phyloP scores from a whole-genome alignment of 2,888 invertebrate species.

The Plebejus melissa region DNA sequence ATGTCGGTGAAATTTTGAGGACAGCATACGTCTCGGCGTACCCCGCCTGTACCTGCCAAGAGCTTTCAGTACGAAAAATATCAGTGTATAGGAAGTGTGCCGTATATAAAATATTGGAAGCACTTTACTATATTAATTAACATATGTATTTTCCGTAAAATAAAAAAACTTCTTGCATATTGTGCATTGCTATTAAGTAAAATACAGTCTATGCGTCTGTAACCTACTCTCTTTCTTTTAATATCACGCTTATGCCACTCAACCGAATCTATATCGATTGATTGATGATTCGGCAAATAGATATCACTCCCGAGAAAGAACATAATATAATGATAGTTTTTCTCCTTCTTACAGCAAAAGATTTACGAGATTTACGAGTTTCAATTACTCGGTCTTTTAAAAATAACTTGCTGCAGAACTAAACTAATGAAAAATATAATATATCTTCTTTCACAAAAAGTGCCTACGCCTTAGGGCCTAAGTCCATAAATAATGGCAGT shows the following conservation, averaged over 20 bases:
- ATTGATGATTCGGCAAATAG: neutral
- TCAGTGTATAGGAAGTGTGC: neutral
- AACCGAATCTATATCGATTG: no score
- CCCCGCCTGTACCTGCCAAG: conserved; percentile 7
- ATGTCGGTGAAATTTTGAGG: conserved; percentile 45
- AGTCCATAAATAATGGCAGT: conserved; percentile 10
- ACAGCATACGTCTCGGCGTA: conserved; percentile 35
- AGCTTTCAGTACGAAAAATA: neutral
- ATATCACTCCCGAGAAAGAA: neutral
- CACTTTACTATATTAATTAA: neutral
- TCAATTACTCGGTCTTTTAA: neutral
- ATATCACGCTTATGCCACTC: neutral
- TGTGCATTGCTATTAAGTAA: no score
- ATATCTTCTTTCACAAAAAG: neutral
- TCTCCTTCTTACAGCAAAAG: neutral
- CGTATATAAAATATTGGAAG: neutral
- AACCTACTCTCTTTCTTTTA: neutral
- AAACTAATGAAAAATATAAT: neutral
- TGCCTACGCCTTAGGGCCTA: neutral
- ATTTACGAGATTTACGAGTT: neutral
- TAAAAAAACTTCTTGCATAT: no score
- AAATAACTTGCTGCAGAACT: neutral
- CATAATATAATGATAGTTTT: neutral
- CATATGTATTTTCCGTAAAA: no score
- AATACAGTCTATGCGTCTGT: no score